These are phyloP conservation scores for Mythimna vitellina DNA, from an alignment of 2,888 invertebrate species.

Conservation along the genomic window DNA sequence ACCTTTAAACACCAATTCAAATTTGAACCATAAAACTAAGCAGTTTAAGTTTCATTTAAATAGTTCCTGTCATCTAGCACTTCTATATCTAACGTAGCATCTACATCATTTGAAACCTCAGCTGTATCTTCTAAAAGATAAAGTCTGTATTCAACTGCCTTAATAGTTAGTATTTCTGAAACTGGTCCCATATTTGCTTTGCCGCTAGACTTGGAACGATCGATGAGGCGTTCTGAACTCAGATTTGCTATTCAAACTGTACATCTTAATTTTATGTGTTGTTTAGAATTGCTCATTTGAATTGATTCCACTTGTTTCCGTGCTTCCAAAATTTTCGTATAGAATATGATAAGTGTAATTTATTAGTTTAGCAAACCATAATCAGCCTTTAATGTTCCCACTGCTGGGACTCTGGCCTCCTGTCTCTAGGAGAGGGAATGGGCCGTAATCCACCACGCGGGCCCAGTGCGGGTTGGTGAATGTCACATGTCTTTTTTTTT, in stretches of 20 bases:
- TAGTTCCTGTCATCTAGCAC: background rate
- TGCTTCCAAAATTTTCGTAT: background rate
- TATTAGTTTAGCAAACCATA: too few relatives aligned
- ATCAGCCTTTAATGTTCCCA: too few relatives aligned
- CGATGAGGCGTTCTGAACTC: constrained; percentile 37
- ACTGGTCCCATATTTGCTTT: constrained; percentile 44
- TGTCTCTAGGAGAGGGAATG: too few relatives aligned
- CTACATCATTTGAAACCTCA: constrained; percentile 7
- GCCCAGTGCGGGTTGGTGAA: too few relatives aligned
- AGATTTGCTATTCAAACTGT: constrained; percentile 44
- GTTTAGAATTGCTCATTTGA: constrained; percentile 7
- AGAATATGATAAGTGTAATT: too few relatives aligned
- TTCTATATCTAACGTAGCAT: constrained; percentile 13
- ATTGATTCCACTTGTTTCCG: background rate
- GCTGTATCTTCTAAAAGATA: constrained; percentile 1
- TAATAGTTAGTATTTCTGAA: constrained; percentile 16
- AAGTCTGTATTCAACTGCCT: constrained; percentile 26
- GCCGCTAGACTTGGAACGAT: constrained; percentile 45
- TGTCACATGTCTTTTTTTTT: too few relatives aligned
- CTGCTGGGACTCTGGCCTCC: too few relatives aligned
- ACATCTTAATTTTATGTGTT: constrained; percentile 14
- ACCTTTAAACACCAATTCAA: background rate
- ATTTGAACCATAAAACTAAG: background rate
- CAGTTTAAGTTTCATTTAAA: background rate
- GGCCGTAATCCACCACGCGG: too few relatives aligned